A percentile compares a stretch with the other conserved stretches of the same genome.
phyloP scores from a whole-genome alignment of 2,888 invertebrate genomes.

The Beris chalybata region DNA sequence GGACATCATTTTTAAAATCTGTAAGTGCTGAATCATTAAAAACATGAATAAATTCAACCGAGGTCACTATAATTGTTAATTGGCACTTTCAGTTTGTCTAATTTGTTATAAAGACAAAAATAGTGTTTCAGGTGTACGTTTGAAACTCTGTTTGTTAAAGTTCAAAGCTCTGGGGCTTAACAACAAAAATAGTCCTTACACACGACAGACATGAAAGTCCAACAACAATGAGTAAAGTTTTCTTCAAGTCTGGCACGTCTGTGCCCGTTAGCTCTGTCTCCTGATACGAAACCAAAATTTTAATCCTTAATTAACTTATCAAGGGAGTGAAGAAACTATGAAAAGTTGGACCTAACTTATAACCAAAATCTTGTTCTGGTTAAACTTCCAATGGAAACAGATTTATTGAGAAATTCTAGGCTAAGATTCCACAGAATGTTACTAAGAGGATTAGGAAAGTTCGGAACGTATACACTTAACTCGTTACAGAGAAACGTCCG shows the following conservation, averaged over 20 bases:
- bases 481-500: constrained; percentile 28
- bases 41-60: too few species aligned
- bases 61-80: too few species aligned
- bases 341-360: constrained; percentile 37
- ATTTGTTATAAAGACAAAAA: too few species aligned
- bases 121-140: too few species aligned
- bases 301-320: constrained; percentile 45
- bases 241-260: constrained; percentile 23
- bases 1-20: too few species aligned
- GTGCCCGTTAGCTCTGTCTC: constrained; percentile 26
- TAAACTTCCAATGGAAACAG: constrained; percentile 38
- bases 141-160: too few species aligned
- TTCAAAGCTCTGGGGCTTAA: too few species aligned
- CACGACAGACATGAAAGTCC: constrained; percentile 20
- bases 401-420: constrained; percentile 38
- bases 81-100: too few species aligned
- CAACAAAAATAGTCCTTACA: too few species aligned
- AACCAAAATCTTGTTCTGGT: constrained; percentile 39
- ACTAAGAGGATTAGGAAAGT: constrained; percentile 39
- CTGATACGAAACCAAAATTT: constrained; percentile 40
- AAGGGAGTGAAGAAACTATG: constrained; percentile 33
- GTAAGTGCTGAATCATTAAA: too few species aligned
- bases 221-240: constrained; percentile 30
- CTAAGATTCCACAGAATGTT: constrained; percentile 37
- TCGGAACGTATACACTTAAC: constrained; percentile 36